Percentiles rank a stretch among this genome's conserved stretches.
These are phyloP conservation scores for Muntiacus reevesi DNA, from an alignment of 2,113 vertebrate genomes.

Conservation along the genomic window DNA sequence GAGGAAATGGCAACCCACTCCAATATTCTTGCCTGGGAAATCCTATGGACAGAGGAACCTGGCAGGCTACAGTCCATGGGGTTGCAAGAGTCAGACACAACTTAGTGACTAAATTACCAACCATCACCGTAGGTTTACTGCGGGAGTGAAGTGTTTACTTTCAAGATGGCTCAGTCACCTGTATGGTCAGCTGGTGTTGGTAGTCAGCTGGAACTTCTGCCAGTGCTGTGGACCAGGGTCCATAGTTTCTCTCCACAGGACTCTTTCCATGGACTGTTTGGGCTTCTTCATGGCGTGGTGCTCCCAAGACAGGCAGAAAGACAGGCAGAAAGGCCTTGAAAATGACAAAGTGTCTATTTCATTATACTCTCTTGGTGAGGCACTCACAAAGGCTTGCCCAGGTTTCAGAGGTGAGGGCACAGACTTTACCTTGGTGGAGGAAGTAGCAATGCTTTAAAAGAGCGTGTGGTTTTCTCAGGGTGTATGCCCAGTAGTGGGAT, in stretches of 20 bases:
- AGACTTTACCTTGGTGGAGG: neutral
- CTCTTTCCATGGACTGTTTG: neutral
- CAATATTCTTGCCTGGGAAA: neutral
- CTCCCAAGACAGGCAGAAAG: neutral
- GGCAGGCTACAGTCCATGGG: neutral
- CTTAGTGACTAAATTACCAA: neutral
- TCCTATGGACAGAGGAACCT: neutral
- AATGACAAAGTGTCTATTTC: neutral
- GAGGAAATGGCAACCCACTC: neutral
- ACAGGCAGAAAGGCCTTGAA: neutral
- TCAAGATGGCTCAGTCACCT: neutral
- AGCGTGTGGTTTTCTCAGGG: neutral
- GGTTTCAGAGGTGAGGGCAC: neutral
- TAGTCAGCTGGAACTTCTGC: neutral
- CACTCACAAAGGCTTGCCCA: neutral
- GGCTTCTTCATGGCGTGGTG: neutral
- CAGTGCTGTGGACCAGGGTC: neutral
- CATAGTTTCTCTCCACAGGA: neutral
- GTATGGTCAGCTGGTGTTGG: neutral
- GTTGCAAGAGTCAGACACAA: neutral
- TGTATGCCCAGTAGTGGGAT: neutral
- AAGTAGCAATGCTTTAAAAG: neutral
- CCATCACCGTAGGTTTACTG: neutral
- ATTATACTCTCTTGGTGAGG: neutral
- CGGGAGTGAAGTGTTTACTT: neutral